Conservation (phyloP, 2,888 invertebrate species). For the Agriopis leucophaearia region DNA sequence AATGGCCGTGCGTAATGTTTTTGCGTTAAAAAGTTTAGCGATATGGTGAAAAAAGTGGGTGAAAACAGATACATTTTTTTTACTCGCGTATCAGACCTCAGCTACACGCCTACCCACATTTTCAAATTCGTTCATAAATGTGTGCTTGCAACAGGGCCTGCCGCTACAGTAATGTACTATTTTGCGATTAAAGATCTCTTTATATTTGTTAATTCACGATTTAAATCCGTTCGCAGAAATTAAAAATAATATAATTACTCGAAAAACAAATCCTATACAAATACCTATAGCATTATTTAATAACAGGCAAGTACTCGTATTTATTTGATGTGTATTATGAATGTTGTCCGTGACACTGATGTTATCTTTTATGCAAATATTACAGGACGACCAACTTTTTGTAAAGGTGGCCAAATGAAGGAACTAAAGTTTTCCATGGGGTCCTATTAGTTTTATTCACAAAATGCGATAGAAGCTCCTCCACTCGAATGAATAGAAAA, state of each 20-base stretch:
- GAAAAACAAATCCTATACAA: background rate
- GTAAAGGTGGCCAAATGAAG: background rate
- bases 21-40: too few relatives aligned
- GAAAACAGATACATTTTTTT: too few relatives aligned
- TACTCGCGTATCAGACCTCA: too few relatives aligned
- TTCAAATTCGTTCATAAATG: too few relatives aligned
- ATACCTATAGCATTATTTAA: slow-evolving; percentile 29
- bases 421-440: background rate
- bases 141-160: too few relatives aligned
- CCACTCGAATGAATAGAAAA: background rate
- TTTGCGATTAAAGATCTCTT: background rate
- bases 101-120: too few relatives aligned
- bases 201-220: background rate
- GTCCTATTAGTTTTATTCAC: background rate
- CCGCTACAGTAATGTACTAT: too few relatives aligned
- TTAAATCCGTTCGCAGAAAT: slow-evolving; percentile 3
- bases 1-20: too few relatives aligned
- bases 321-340: slow-evolving; percentile 42
- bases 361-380: slow-evolving; percentile 56
- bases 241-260: slow-evolving; percentile 3
- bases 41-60: too few relatives aligned
- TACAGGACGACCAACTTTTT: background rate
- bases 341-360: slow-evolving; percentile 43
- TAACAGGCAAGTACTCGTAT: slow-evolving; percentile 42
- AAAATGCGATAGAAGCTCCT: background rate